A percentile compares a stretch with the other conserved stretches of the same genome.
These are phyloP conservation scores for Trachemys scripta DNA, from an alignment of 2,113 vertebrate species.

Conservation along the genomic window DNA sequence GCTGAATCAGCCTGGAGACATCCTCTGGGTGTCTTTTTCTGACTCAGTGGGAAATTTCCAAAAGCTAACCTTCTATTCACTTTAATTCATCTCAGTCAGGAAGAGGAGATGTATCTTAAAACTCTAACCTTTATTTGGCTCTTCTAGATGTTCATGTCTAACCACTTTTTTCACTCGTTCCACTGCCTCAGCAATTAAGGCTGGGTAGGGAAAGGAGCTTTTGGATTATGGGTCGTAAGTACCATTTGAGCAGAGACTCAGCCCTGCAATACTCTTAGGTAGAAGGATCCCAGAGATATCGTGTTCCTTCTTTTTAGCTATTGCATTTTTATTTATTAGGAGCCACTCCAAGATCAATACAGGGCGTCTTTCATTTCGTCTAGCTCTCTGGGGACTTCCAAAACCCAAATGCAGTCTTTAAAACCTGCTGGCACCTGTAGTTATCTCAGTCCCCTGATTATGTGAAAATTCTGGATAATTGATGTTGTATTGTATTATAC, in stretches of 20 bases:
- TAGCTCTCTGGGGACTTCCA: neutral
- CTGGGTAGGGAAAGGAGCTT: neutral
- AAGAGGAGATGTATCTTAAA: neutral
- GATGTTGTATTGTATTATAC: neutral
- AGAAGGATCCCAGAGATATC: neutral
- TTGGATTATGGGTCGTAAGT: neutral
- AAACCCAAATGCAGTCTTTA: neutral
- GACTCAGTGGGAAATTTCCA: neutral
- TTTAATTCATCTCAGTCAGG: neutral
- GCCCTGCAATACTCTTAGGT: neutral
- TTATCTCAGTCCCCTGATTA: neutral
- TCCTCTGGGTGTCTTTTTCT: neutral
- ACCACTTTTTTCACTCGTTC: rapidly evolving
- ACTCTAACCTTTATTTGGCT: neutral
- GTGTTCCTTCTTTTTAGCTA: neutral
- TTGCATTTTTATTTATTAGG: neutral
- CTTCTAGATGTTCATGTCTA: neutral
- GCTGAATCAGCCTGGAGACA: neutral
- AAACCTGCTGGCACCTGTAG: neutral
- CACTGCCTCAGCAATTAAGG: neutral
- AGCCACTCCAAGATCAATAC: neutral
- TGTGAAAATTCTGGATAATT: neutral
- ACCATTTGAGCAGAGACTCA: neutral
- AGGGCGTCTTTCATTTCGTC: rapidly evolving
- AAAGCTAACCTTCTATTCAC: neutral